Base-by-base conservation (phyloP, 2,113 vertebrate genomes). In the Neogale vison region DNA sequence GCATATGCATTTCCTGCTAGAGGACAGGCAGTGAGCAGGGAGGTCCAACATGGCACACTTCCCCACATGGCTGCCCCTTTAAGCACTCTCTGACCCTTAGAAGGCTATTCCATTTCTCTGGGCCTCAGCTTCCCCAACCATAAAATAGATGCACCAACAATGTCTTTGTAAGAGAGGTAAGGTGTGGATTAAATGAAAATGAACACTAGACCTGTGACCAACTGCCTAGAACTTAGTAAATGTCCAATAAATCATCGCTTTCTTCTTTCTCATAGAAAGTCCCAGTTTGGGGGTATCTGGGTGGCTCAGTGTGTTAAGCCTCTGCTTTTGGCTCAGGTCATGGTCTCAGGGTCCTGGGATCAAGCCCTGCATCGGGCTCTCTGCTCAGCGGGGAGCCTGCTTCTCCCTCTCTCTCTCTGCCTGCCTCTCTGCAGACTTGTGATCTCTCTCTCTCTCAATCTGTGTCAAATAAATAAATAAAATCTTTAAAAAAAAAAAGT, bases 1-100 rank as follows among this genome's bases (percentile, higher is more conserved):
- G 4, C 10, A 42, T 8, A 55, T 18, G 42, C 34, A 74, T 1
- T 39, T 52, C 12, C 13, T 93, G 14, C 9, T 26, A 57, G 24
- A 93, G n/a, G 31, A 26, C 3, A 26, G 50, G 8, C 1, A 3
- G 15, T 7, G 2, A 1, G 1, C 36, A 57, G 21, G 1, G 31
- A 92, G 17, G 3, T 23, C 15, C 76, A 18, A 39, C 8, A 61
- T 8, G 36, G 15, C 2, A 0, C 4, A 6, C 1, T 23, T 74
- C 17, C 52, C 24, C 4, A n/a, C 1, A 0, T 8, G 9, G 18
- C 5, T 82, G 20, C 36, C 20, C 1, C 18, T 47, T 39, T 15
- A 26, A n/a, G 74, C 18, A 59, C 4, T 55, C 29, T 47, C 12
- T 50, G 39, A 67, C 15, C 6, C 61, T 36, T 1, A 55, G 65